Evolutionary conservation across 2,797 vertebrate genomes (phyloP), one percentile per base, ranked within the genome.

Genomic region (Scomberomorus guttatus): DNA sequence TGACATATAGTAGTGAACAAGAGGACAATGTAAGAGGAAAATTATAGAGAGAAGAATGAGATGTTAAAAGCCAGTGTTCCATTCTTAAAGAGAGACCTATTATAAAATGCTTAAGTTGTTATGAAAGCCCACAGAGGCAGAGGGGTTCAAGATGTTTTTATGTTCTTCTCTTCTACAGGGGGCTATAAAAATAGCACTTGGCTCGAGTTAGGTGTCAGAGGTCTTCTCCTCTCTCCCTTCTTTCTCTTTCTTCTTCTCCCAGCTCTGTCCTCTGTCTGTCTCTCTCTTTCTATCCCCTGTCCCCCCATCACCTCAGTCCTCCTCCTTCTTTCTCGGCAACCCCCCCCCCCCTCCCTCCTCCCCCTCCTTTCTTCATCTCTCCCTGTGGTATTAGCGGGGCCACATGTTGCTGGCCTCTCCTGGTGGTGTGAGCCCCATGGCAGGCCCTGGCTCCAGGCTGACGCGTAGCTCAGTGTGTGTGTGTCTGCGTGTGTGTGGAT

Each of bases 391-490:
- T 96, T 95, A 95, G 95, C 81, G 87, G 94, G 95, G 94, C 96
- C 97, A 96, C 97, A 96, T 96, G 97, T 96, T 97, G 96, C 96
- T 95, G 96, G 91, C 96, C 96, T 93, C 94, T 95, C 90, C 96
- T 96, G 97, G 96, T 86, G 92, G 92, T 93, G 93, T 92, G 91
- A 94, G 90, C 91, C 90, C 93, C 89, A 89, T 89, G 96, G 96
- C 96, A 95, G 96, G 95, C 96, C 93, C 92, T 96, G 97, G 97
- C 97, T 98, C 98, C 97, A 97, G 95, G 96, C 96, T 96, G 97
- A 96, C 97, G 96, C 93, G 89, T 75, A 90, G 90, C 86, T 93
- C 7, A 15, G 83, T 86, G 84, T 89, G 81, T 89, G 81, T 89
- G 82, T 75, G 86, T 68, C 76, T 61, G 67, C 24, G 50, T 39